Percentiles rank a stretch among this genome's conserved stretches.
phyloP scores from a whole-genome alignment of 2,797 vertebrate species.

The Arnoldichthys spilopterus region DNA sequence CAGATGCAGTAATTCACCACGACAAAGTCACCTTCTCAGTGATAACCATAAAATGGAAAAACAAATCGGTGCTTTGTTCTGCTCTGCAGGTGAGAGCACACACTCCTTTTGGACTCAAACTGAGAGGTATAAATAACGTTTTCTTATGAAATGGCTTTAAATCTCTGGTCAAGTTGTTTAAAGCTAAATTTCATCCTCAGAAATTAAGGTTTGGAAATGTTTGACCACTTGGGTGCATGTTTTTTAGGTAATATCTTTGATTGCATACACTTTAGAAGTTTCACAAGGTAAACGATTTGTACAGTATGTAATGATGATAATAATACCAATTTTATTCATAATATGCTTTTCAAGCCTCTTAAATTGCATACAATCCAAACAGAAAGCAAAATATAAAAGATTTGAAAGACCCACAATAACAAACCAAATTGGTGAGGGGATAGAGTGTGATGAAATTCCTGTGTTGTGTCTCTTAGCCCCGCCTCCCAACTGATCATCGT shows the following conservation, averaged over 20 bases:
- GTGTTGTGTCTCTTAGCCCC: too few species aligned
- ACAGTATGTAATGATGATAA: too few species aligned
- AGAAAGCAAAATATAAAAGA: too few species aligned
- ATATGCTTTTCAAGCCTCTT: too few species aligned
- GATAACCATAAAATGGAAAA: slow-evolving; percentile 34
- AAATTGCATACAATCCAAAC: too few species aligned
- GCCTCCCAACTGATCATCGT: too few species aligned
- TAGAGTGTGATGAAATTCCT: too few species aligned
- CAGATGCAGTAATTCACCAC: slow-evolving; percentile 24
- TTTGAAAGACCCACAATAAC: too few species aligned
- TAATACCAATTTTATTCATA: too few species aligned
- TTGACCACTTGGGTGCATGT: background rate
- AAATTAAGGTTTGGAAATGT: background rate
- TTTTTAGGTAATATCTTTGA: background rate
- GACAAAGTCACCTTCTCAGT: slow-evolving; percentile 37
- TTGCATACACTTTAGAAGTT: too few species aligned
- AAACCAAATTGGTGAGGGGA: too few species aligned
- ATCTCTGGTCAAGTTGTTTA: background rate
- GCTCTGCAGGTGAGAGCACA: slow-evolving; percentile 25
- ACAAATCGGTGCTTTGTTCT: slow-evolving; percentile 25
- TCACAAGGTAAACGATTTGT: too few species aligned
- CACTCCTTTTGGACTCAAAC: background rate
- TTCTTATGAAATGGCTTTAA: slow-evolving; percentile 6
- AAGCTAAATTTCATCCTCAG: background rate
- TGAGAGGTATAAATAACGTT: background rate